Percentiles rank a stretch among this genome's conserved stretches.
Evolutionary conservation across 2,113 vertebrate genomes (phyloP).

Genomic region (Bombycilla garrulus): DNA sequence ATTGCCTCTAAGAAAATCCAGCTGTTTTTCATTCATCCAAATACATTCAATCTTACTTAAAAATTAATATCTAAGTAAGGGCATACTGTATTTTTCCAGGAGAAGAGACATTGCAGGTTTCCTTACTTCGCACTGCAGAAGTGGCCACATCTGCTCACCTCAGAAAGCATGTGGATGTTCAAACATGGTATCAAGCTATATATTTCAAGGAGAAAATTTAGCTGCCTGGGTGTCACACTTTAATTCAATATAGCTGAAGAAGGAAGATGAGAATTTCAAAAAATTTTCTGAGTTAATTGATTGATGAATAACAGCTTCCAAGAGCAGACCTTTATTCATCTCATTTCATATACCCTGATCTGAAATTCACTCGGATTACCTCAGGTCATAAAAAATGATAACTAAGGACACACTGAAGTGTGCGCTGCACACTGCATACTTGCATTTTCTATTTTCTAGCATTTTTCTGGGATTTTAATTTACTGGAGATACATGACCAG

Average conservation of each 20-base stretch:
- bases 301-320: slow-evolving; percentile 56
- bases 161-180: slow-evolving; percentile 45
- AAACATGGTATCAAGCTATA: slow-evolving; percentile 2
- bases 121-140: not conserved
- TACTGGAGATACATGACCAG: not conserved
- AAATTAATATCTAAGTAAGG: not conserved
- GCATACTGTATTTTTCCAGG: not conserved
- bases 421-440: not conserved
- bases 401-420: slow-evolving; percentile 26
- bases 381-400: slow-evolving; percentile 14
- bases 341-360: slow-evolving; percentile 16
- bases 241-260: slow-evolving; percentile 51
- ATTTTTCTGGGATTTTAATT: slow-evolving; percentile 40
- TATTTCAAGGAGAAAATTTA: slow-evolving; percentile 56
- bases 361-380: slow-evolving; percentile 28
- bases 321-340: slow-evolving; percentile 30
- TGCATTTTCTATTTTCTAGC: slow-evolving; percentile 16
- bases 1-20: not conserved
- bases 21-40: not conserved
- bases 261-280: not conserved
- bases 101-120: not conserved
- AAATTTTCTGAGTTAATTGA: slow-evolving; percentile 33
- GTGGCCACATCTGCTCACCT: slow-evolving; percentile 40
- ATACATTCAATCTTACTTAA: not conserved
- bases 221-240: slow-evolving; percentile 9